Evolutionary conservation across 2,113 vertebrate genomes (phyloP), one percentile per base, ranked within the genome.

Genomic region (Progne subis): DNA sequence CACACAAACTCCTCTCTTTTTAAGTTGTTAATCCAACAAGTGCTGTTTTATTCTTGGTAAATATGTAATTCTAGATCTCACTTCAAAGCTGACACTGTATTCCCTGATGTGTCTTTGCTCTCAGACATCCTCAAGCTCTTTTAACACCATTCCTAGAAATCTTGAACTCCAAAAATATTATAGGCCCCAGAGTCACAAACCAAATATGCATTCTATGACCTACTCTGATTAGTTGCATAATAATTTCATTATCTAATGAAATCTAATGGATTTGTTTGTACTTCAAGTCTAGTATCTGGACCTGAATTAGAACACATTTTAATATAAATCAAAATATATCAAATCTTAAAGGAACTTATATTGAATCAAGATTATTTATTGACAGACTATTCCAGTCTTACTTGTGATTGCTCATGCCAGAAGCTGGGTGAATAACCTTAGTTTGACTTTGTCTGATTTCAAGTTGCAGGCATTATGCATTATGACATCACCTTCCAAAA

Each of bases 131-230:
- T 47, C 5, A 32, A 69, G 11, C 4, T 61, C 41, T 76, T 65
- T 32, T 70, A 80, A 69, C 2, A 46, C 2, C 5, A n/a, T 21
- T 34, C 11, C 8, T 39, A 82, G 41, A 69, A 37, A 3, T 2
- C 18, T 28, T 67, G 20, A 90, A 88, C 57, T 67, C 37, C 28
- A 8, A 88, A 72, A 19, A 52, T 19, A 12, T 8, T 59, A 11
- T 12, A 65, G 37, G 1, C 7, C 3, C 0, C 31, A n/a, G 16
- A 2, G 6, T 46, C 14, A 61, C 23, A 86, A 49, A 61, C 7
- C 8, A 80, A 44, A 34, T 63, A 39, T 28, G 6, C 10, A 8
- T 56, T 31, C 26, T 71, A 50, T 43, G 12, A 76, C 31, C 13
- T 34, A 53, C 25, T 46, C 17, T 71, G 18, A 47, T 49, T 81